A percentile compares a stretch with the other conserved stretches of the same genome.
These are phyloP conservation scores for Rhineura floridana DNA, from an alignment of 2,113 vertebrate species.

Conservation along the genomic window DNA sequence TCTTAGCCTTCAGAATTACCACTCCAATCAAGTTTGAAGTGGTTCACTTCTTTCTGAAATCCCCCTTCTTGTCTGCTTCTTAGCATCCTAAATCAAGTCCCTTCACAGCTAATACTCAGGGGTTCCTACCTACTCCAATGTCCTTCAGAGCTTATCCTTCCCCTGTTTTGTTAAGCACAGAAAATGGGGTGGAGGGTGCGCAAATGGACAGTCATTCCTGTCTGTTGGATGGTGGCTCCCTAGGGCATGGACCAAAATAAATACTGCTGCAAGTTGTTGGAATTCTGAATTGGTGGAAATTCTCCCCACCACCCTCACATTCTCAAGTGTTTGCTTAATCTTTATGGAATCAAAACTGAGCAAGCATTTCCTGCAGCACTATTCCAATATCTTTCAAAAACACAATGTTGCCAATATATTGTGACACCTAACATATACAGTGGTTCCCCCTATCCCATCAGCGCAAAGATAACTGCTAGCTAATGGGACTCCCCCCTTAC, in stretches of 20 bases:
- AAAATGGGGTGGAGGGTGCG: not conserved
- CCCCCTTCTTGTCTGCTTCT: too few species aligned
- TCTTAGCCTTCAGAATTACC: not conserved
- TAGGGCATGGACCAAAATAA: not conserved
- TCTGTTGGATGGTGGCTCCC: not conserved
- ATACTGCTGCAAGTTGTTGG: not conserved
- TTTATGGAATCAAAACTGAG: not conserved
- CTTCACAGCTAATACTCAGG: not conserved
- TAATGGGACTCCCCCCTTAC: too few species aligned
- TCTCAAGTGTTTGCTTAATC: not conserved
- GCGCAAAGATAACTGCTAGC: too few species aligned
- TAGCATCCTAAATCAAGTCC: not conserved
- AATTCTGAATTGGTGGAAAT: not conserved
- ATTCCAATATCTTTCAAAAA: not conserved
- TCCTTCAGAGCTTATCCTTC: not conserved
- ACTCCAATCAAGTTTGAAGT: not conserved
- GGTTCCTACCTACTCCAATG: not conserved
- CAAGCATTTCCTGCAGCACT: not conserved
- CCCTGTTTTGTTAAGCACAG: not conserved
- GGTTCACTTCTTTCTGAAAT: not conserved
- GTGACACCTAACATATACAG: not conserved
- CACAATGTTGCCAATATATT: not conserved
- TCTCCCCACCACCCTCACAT: not conserved
- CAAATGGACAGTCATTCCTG: not conserved
- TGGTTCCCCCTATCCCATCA: too few species aligned